These are phyloP conservation scores for Polia nebulosa DNA, from an alignment of 2,888 invertebrate genomes.

Conservation along the genomic window DNA sequence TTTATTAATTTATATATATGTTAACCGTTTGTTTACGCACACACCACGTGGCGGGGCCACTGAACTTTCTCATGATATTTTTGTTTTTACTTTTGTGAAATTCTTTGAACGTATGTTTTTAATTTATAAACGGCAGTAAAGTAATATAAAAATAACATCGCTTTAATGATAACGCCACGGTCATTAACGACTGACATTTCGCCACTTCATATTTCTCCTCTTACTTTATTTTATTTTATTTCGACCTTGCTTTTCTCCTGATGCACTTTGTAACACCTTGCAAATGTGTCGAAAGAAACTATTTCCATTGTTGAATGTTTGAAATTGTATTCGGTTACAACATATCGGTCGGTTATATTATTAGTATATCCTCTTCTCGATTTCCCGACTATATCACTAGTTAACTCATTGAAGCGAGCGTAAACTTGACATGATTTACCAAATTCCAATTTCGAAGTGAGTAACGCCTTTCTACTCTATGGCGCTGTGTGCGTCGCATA, in stretches of 20 bases:
- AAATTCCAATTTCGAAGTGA: slow-evolving; percentile 14
- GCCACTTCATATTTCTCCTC: slow-evolving; percentile 18
- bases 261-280: slow-evolving; percentile 27
- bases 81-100: slow-evolving; percentile 73
- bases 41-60: slow-evolving; percentile 84
- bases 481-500: slow-evolving; percentile 49
- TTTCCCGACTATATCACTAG: slow-evolving; percentile 9
- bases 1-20: slow-evolving; percentile 87
- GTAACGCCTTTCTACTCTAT: slow-evolving; percentile 52
- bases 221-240: slow-evolving; percentile 15
- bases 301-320: slow-evolving; percentile 22
- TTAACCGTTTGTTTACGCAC: slow-evolving; percentile 85
- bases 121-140: slow-evolving; percentile 55
- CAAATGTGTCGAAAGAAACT: slow-evolving; percentile 29
- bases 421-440: slow-evolving; percentile 3
- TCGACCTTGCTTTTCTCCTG: slow-evolving; percentile 25
- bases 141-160: slow-evolving; percentile 41
- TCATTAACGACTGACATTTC: slow-evolving; percentile 37
- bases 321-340: slow-evolving; percentile 20
- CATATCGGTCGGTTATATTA: slow-evolving; percentile 21
- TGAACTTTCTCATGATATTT: slow-evolving; percentile 79
- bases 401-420: not conserved
- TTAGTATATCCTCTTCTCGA: not conserved
- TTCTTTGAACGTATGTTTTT: slow-evolving; percentile 69
- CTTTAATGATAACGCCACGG: slow-evolving; percentile 35